Base-by-base conservation (phyloP, 2,888 invertebrate species). In the Lysandra bellargus region DNA sequence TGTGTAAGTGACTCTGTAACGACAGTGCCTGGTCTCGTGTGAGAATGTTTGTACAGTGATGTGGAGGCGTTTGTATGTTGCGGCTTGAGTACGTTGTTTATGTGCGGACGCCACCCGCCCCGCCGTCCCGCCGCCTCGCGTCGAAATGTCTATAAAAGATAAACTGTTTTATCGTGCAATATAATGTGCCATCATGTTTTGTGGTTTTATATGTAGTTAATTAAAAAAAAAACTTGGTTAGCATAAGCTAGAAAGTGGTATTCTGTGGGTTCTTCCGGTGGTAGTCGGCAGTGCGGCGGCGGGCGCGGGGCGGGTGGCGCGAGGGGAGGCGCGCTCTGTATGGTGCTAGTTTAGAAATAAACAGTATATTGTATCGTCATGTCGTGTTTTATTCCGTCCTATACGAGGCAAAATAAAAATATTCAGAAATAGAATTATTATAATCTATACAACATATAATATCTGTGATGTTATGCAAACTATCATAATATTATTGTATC, bases 331-430 rank as follows among this genome's bases (percentile, higher is more conserved):
- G 72, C 73, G 74, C 40, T 57, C 30, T 72, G 78, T 30, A 69
- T 79, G 81, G 81, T 80, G 81, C 81, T 81, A 81, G 81, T 30
- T 14, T 64, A 44, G 64, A 49, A 44, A 49, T 76, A 69, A 69
- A 69, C 53, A 76, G 23, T 75, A 76, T 30, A 69, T 69, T 69
- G 30, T 57, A 77, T 77, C 23, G n/a, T 53, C 7, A 53, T 4
- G 12, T 17, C 30, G 77, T 53, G 77, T 72, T 77, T 79, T 76
- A 79, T 72, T 14, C n/a, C n/a, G n/a, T 73, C 73, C 14, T 4
- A 40, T 37, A 40, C 7, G 5, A 40, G 5, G 2, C 1, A 37
- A 37, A 23, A 23, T 23, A 23, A 23, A 23, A 23, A 23, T 23
- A 23, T 23, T 23, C 23, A 23, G 23, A 23, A 23, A 23, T 23